Percentiles rank a stretch among this genome's conserved stretches.
phyloP scores from a whole-genome alignment of 2,888 invertebrate species.

The Stenolophus ochropezus region DNA sequence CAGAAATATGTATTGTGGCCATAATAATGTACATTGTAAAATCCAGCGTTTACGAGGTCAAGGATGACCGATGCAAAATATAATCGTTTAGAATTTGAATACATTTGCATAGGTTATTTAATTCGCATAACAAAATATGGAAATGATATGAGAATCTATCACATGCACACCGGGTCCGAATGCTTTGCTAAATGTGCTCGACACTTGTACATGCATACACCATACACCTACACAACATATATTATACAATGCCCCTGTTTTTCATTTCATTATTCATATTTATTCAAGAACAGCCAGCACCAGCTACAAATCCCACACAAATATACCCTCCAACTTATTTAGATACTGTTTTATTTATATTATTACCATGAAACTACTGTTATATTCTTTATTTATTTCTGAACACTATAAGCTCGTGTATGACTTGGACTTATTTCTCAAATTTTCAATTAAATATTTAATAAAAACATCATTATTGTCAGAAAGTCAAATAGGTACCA shows the following conservation, averaged over 20 bases:
- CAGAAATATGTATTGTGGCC: no score
- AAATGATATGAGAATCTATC: constrained; percentile 52
- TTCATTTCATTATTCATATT: constrained; percentile 33
- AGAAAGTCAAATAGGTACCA: no score
- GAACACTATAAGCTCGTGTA: no score
- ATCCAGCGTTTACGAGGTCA: constrained; percentile 8
- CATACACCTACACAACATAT: no score
- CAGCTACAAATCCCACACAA: no score
- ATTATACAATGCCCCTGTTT: not conserved
- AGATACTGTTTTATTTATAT: no score
- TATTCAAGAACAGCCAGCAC: not conserved
- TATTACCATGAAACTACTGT: no score
- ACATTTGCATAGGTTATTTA: constrained; percentile 55
- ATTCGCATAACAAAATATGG: constrained; percentile 55
- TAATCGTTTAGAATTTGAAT: constrained; percentile 56
- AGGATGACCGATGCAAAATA: constrained; percentile 56
- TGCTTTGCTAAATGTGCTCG: constrained; percentile 35
- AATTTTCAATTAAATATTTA: no score
- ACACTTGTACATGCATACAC: constrained; percentile 46
- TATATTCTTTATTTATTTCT: no score
- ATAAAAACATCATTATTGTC: no score
- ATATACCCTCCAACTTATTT: no score
- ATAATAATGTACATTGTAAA: not conserved
- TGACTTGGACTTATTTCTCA: no score
- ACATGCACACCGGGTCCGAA: constrained; percentile 43